phyloP scores from a whole-genome alignment of 2,113 vertebrate species.

The Nanger granti region DNA sequence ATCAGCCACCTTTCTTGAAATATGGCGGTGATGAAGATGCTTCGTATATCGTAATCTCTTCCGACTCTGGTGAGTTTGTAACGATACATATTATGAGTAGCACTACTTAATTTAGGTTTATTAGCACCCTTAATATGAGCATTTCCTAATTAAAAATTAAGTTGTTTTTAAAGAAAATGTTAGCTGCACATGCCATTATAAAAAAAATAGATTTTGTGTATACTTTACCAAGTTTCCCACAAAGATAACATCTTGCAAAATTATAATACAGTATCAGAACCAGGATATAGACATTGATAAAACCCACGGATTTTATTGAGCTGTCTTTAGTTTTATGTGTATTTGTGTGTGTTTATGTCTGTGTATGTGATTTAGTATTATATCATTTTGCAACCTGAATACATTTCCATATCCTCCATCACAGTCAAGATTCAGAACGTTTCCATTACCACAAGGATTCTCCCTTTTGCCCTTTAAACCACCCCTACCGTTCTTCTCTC shows the following conservation, averaged over 20 bases:
- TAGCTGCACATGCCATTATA: neutral
- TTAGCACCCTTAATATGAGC: neutral
- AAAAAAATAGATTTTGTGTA: neutral
- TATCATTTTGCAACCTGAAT: neutral
- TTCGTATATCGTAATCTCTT: neutral
- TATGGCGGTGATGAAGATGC: neutral
- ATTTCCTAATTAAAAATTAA: constrained; percentile 1
- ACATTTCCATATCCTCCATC: neutral
- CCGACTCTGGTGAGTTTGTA: neutral
- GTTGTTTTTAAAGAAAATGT: neutral
- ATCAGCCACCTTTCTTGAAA: neutral
- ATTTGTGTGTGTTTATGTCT: neutral
- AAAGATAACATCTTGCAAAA: neutral
- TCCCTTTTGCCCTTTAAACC: neutral
- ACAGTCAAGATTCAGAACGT: neutral
- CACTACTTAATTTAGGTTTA: neutral
- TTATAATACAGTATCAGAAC: neutral
- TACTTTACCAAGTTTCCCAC: neutral
- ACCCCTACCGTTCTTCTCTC: neutral
- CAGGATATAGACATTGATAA: neutral
- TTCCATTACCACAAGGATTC: neutral
- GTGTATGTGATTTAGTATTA: neutral
- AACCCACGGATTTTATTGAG: neutral
- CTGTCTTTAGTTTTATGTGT: neutral
- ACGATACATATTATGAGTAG: neutral